Base-by-base conservation (phyloP, 2,888 invertebrate genomes). In the Lasioglossum lativentre region DNA sequence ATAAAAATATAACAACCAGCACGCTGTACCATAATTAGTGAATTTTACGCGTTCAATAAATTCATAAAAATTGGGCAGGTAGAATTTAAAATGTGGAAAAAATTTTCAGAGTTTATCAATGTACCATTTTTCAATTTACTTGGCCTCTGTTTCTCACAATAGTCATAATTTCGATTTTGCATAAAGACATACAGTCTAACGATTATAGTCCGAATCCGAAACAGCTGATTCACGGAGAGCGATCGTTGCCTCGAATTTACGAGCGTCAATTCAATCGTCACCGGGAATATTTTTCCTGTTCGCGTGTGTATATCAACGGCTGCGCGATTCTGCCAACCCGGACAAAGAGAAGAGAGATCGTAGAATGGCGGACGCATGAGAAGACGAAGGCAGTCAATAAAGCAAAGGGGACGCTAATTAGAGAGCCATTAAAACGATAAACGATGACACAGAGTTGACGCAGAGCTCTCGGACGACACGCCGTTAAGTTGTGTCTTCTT, bases 401-500 rank as follows among this genome's bases (percentile, higher is more conserved):
- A 92, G 88, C 90, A 52, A 87, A 90, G 91, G 88, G 88, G 90
- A 91, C 90, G 93, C 95, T 95, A 95, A 95, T 95, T 95, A 94
- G 93, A 91, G 89, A 92, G 92, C 93, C 93, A 93, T 95, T 94
- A 92, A 89, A 93, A 93, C 91, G 94, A 94, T 95, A 94, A 94
- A 92, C 92, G 92, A 91, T 93, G 93, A 94, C 94, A 94, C 90
- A 92, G 92, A 92, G 94, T 94, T 93, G 94, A 93, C 93, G 93
- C 83, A 52, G 52, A 88, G 90, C 84, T 86, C 84, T 86, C 89
- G 85, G 91, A 92, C 89, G 93, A 94, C 94, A 94, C 87, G 94
- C 92, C 91, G 93, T 94, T 94, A 94, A n/a, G 94, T 94, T 94
- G 94, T 94, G 94, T 94, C 94, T 94, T 92, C 91, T 91, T 82